Base-by-base conservation (phyloP, 2,888 invertebrate species). In the Prosapia bicincta region DNA sequence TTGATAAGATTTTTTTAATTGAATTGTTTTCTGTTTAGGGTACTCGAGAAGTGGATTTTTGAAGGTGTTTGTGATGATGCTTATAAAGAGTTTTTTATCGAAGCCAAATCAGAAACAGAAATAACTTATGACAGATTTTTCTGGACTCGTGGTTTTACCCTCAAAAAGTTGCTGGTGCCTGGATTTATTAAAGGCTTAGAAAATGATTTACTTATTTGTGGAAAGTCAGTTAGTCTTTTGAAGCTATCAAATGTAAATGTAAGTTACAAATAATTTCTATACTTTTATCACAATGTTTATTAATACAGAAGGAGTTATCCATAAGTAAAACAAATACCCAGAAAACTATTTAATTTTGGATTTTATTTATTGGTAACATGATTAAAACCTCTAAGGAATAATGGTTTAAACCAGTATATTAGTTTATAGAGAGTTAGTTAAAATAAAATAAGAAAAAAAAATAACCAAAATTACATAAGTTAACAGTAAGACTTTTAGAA, bases 21-120 rank as follows among this genome's bases (percentile, higher is more conserved):
- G 9, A 30, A 7, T 30, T 38, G 38, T 38, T 38, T 38, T 9
- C 15, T 38, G 43, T 38, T 26, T 28, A 76, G 76, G 67, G 66
- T 76, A 24, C 67, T 76, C 26, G 69, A 67, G 65, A 76, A 71
- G 28, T 76, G 76, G 76, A 69, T 76, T 3, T 76, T 76, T 67
- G 73, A 76, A 74, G 76, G 76, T 9, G 69, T 67, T n/a, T 69
- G 73, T 38, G 43, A 71, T 13, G 66, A 69, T 43, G 30, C 38
- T 0, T 67, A 66, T 20, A 67, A 43, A 26, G 73, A 76, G 32
- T 73, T 76, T 25, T 76, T 76, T 30, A 76, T 76, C 24, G 66
- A 26, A 54, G 32, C 66, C 1, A 26, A 26, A 24, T 28, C 26
- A 24, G 10, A 43, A 23, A 25, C 32, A 6, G 73, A 70, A 20